Evolutionary conservation across 2,888 invertebrate species (phyloP).

Genomic region (Iselma pallidipennis): DNA sequence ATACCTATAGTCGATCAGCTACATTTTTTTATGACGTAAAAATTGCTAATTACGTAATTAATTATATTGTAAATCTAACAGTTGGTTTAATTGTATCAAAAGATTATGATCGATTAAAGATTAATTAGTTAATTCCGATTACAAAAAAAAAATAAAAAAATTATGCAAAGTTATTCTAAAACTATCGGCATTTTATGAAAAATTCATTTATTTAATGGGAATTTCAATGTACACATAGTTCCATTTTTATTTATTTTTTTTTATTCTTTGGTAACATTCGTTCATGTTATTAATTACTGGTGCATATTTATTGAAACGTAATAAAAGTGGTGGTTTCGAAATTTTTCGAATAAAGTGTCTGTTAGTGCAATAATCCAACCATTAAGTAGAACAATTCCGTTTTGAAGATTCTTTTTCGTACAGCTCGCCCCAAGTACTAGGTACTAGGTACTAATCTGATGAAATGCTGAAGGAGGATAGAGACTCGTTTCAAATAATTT

Average conservation of each 20-base stretch:
- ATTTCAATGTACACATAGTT: no score
- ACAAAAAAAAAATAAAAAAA: no score
- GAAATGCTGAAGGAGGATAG: no score
- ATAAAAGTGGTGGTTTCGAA: constrained; percentile 17
- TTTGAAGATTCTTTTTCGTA: neutral
- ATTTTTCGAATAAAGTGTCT: constrained; percentile 9
- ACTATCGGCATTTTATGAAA: no score
- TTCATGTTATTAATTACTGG: neutral
- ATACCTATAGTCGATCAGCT: no score
- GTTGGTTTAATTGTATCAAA: no score
- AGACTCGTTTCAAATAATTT: no score
- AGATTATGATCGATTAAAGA: neutral
- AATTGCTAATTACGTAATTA: neutral
- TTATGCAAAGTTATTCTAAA: no score
- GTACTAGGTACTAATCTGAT: no score
- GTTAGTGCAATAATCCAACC: constrained; percentile 21
- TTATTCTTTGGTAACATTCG: neutral
- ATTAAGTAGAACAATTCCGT: constrained; percentile 23
- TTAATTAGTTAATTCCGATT: neutral
- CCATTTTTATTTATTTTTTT: neutral
- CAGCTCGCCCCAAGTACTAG: no score
- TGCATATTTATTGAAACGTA: constrained; percentile 17
- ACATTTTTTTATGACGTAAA: neutral
- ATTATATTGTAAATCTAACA: no score
- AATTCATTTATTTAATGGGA: no score